Base-by-base conservation (phyloP, 1,140 invertebrate species). In the Mercenaria mercenaria region DNA sequence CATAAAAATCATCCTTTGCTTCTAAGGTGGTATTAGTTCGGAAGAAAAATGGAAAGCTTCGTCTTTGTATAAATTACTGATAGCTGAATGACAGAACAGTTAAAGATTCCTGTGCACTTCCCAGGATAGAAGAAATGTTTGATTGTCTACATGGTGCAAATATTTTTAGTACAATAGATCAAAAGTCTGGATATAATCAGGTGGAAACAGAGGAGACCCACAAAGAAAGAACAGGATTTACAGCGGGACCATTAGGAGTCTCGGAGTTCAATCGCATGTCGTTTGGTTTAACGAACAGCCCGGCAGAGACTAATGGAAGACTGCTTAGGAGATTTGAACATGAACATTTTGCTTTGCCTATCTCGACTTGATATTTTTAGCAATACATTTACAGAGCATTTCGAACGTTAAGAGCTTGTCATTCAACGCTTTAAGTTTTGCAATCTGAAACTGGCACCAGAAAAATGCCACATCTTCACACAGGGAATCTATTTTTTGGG, bases 131-230 rank as follows among this genome's bases (percentile, higher is more conserved):
- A 39, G 29, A 37, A 37, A 39, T 37, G 10, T 74, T 74, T 74
- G 23, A 37, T 39, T 37, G 32, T 32, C 15, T 32, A 39, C 29
- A 61, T 56, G 20, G 29, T 59, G 47, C 47, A 20, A 20, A 37
- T 15, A 6, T 18, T 26, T 92, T 91, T 47, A 82, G 39, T 20
- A 92, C 81, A 39, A 47, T 96, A 2, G 94, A 96, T 87, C 86
- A 91, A 32, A 81, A 80, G 34, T 80, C 90, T 29, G 95, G 94
- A 32, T 95, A 93, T 89, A 94, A 91, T 85, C 94, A 94, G 59
- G 72, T 95, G 18, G 82, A 91, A 15, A 85, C 95, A 15, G 89
- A 90, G 37, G 90, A 91, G 26, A 82, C 92, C 52, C 72, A 84
- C 20, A 90, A 91, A 69, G 74, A 90, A 41, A 50, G 94, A 2